These are phyloP conservation scores for Caenorhabditis sp. DNA, from an alignment of 2,888 invertebrate species.

Conservation along the genomic window DNA sequence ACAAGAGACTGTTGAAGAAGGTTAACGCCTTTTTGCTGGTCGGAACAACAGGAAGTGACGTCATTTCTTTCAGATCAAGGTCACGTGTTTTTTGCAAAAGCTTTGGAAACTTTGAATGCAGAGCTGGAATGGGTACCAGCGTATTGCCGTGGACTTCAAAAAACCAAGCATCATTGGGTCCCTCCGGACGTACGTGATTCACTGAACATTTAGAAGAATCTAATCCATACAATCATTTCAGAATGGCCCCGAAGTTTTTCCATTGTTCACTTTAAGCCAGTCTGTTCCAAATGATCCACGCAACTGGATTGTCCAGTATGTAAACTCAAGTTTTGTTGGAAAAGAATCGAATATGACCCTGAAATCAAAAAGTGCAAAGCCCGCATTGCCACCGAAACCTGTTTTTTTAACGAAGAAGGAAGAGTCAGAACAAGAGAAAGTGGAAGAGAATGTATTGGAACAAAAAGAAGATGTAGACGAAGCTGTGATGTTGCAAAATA, in stretches of 20 bases:
- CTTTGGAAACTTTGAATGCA: slow-evolving; percentile 10
- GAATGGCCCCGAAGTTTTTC: slow-evolving; percentile 28
- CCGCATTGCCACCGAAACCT: slow-evolving; percentile 49
- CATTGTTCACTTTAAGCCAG: slow-evolving; percentile 4
- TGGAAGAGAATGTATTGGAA: neutral
- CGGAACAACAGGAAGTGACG: neutral
- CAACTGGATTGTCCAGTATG: slow-evolving; percentile 41
- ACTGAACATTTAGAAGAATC: neutral
- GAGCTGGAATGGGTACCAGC: slow-evolving; percentile 48
- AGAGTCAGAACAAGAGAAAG: neutral
- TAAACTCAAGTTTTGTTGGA: slow-evolving; percentile 16
- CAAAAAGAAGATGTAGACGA: slow-evolving; percentile 16
- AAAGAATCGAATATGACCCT: too few species aligned
- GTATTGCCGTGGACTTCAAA: slow-evolving; percentile 35
- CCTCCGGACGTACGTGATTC: slow-evolving; percentile 26
- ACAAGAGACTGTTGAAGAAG: slow-evolving; percentile 22
- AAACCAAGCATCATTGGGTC: slow-evolving; percentile 14
- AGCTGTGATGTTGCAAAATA: neutral
- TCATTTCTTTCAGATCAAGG: slow-evolving; percentile 33
- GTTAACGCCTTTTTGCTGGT: slow-evolving; percentile 30
- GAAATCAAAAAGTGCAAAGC: slow-evolving; percentile 35
- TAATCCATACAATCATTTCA: slow-evolving; percentile 15
- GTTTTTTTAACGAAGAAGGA: slow-evolving; percentile 10
- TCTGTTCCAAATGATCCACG: slow-evolving; percentile 16
- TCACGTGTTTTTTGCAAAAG: slow-evolving; percentile 23